Base-by-base conservation (phyloP, 2,113 vertebrate genomes). In the Merops nubicus region DNA sequence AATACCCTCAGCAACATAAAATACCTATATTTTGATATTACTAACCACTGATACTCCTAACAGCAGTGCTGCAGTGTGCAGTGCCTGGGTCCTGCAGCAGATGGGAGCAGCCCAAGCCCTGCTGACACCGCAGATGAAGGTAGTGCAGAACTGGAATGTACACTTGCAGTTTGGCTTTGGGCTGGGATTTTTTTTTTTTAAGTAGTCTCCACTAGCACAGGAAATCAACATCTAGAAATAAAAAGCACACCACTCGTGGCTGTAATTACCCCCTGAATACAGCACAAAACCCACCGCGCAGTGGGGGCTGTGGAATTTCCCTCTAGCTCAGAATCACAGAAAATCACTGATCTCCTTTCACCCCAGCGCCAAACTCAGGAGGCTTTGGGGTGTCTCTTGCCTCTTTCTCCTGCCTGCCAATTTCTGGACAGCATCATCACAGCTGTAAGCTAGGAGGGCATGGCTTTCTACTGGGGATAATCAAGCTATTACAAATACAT, bases 1-100 rank as follows among this genome's bases (percentile, higher is more conserved):
- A 94, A 91, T 68, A 90, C 63, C 63, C 88, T 77, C 93, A 97
- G 81, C 80, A 91, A 94, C 63, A 34, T 65, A 86, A 95, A 94
- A 89, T 2, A 38, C 3, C 9, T 2, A 8, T 80, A 85, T 89
- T 72, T 51, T 56, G 54, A 36, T 28, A 31, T 50, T 40, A 23
- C 19, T 43, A 34, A 8, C 9, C 34, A 28, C 38, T 51, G 36
- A 7, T 4, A 10, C 60, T 28, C 17, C 8, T 50, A 11, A 78
- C 0, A 69, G 29, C 13, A 20, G 43, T 12, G 60, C 45, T 47
- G 25, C 34, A 9, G 29, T 2, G 0, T 21, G 28, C 79, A 33
- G 15, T 2, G 9, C 36, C 29, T n/a, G n/a, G n/a, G n/a, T n/a
- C n/a, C n/a, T n/a, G n/a, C n/a, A n/a, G n/a, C n/a, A n/a, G n/a